These are phyloP conservation scores for Tipula helvola DNA, from an alignment of 2,888 invertebrate species.

Conservation along the genomic window DNA sequence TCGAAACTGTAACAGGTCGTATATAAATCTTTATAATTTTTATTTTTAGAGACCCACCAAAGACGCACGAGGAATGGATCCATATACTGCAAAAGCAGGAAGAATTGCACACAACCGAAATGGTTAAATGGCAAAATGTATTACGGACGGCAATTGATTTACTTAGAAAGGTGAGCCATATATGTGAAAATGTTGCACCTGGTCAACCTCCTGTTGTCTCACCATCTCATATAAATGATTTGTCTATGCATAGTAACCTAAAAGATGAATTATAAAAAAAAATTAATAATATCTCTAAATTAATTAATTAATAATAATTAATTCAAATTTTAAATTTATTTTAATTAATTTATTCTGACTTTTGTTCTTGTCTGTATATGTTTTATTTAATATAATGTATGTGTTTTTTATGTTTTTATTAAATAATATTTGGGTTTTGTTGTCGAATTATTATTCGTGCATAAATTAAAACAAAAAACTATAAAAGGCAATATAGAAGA, in stretches of 20 bases:
- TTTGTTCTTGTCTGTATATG: not conserved
- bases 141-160: conserved; percentile 57
- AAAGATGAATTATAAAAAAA: not conserved
- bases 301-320: not conserved
- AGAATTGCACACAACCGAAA: conserved; percentile 63
- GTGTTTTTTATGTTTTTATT: not conserved
- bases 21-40: not conserved
- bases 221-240: not conserved
- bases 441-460: not conserved
- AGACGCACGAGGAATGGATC: conserved; percentile 71
- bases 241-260: not conserved
- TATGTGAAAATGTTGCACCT: conserved; percentile 29
- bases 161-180: conserved; percentile 54
- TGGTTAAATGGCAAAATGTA: conserved; percentile 70
- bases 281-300: not conserved
- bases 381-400: not conserved
- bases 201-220: not conserved
- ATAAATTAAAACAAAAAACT: not conserved
- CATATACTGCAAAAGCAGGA: conserved; percentile 68
- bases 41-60: conserved; percentile 49
- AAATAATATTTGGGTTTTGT: not conserved
- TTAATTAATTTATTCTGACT: not conserved
- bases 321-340: not conserved
- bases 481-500: not conserved
- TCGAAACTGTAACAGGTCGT: too few species aligned